Base-by-base conservation (phyloP, 1,140 invertebrate genomes). In the Drosophila sp. region DNA sequence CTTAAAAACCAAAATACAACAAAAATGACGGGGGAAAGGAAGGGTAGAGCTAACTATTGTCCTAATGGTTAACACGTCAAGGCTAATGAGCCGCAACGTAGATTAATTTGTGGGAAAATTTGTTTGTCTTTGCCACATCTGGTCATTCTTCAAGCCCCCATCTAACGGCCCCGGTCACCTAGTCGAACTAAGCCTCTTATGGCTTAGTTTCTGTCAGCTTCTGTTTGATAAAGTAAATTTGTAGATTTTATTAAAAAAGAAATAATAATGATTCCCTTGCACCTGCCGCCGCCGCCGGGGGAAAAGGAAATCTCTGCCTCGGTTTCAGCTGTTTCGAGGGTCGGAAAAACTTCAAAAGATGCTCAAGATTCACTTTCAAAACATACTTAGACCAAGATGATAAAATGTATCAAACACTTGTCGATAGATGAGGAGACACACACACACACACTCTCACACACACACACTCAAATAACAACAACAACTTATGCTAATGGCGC, bases 401-500 rank as follows among this genome's bases (percentile, higher is more conserved):
- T 58, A 58, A 58, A 32, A 23, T 58, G 17, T 29, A 35, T 17
- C 29, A 50, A 64, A 64, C 61, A 54, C 60, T 41, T 41, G 38
- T 62, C 60, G 60, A 44, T 27, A 50, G 23, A 62, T n/a, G 38
- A 10, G n/a, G n/a, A 38, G 32, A 40, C 60, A 55, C 62, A 65
- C 55, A 56, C 63, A 60, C 33, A 63, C 55, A 60, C 65, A 69
- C 30, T 17, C 17, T 17, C 40, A 66, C 47, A 72, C 61, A 7
- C 33, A 35, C 33, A 35, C 8, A 62, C 65, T 17, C 17, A 17
- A 65, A 74, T 50, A 80, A 73, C 64, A 81, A 70, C 38, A 78
- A 75, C 66, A 89, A 77, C 80, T 83, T 74, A 87, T 84, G 83
- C 76, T 87, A 87, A 87, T 87, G 78, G 83, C 83, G 83, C 83